Evolutionary conservation across 2,113 vertebrate genomes (phyloP).

Genomic region (Hemicordylus capensis): DNA sequence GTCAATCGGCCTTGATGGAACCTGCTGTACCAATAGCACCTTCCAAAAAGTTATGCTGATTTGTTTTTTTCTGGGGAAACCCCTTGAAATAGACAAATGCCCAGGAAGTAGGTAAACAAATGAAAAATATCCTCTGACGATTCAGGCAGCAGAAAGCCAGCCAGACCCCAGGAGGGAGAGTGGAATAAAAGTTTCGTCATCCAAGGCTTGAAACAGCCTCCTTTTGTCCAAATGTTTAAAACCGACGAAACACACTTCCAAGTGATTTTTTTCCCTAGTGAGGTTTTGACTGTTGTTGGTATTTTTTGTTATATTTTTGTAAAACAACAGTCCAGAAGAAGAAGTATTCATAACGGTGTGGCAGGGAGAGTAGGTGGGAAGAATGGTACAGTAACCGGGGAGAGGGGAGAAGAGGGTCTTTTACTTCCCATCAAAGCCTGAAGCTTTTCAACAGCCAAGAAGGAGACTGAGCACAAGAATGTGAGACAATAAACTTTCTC

Average conservation of each 20-base stretch:
- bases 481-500: slow-evolving; percentile 39
- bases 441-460: slow-evolving; percentile 6
- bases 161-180: background rate
- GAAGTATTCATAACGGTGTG: background rate
- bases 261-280: background rate
- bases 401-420: background rate
- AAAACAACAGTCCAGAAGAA: background rate
- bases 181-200: slow-evolving; percentile 55
- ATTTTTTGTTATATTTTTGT: background rate
- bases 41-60: background rate
- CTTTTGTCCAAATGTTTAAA: slow-evolving; percentile 55
- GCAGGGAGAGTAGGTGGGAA: background rate
- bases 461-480: slow-evolving; percentile 29
- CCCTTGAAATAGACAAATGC: slow-evolving; percentile 24
- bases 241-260: slow-evolving; percentile 47
- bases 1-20: background rate
- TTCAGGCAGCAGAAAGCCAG: slow-evolving; percentile 18
- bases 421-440: background rate
- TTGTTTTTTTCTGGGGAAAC: background rate
- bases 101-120: background rate
- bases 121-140: slow-evolving; percentile 40
- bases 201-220: slow-evolving; percentile 41
- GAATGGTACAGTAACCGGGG: background rate
- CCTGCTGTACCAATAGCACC: background rate
- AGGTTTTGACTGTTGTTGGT: background rate